Evolutionary conservation across 1,140 invertebrate species (phyloP).

Genomic region (Antheraea mylitta): DNA sequence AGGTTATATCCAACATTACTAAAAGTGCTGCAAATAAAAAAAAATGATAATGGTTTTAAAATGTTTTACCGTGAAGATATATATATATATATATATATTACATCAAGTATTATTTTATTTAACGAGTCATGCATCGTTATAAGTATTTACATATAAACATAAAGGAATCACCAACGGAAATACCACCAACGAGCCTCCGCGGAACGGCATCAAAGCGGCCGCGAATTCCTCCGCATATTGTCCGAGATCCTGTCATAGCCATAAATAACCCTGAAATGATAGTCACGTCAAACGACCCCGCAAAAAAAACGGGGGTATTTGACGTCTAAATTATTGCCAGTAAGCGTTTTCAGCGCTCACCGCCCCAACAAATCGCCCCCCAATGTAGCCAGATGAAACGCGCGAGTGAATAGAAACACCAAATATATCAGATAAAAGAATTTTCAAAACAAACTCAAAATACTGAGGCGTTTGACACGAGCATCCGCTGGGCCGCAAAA

Average conservation of each 20-base stretch:
- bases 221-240: constrained; percentile 62
- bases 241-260: constrained; percentile 56
- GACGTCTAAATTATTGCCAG: constrained; percentile 77
- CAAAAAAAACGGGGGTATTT: constrained; percentile 62
- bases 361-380: constrained; percentile 63
- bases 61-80: no score
- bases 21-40: no score
- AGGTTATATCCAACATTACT: neutral
- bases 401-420: constrained; percentile 61
- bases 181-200: constrained; percentile 60
- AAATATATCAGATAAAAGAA: constrained; percentile 78
- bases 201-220: constrained; percentile 57
- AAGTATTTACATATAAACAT: constrained; percentile 17
- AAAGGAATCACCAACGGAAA: constrained; percentile 49
- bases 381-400: constrained; percentile 55
- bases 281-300: constrained; percentile 40
- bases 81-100: no score
- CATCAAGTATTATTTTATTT: neutral
- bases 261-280: constrained; percentile 73
- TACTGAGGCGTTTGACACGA: constrained; percentile 78
- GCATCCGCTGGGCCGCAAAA: constrained; percentile 74
- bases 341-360: constrained; percentile 52
- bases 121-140: neutral
- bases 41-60: no score
- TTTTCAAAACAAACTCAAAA: constrained; percentile 79